Evolutionary conservation across 2,113 vertebrate species (phyloP), one percentile per base, ranked within the genome.

Genomic region (Polyodon spathula): DNA sequence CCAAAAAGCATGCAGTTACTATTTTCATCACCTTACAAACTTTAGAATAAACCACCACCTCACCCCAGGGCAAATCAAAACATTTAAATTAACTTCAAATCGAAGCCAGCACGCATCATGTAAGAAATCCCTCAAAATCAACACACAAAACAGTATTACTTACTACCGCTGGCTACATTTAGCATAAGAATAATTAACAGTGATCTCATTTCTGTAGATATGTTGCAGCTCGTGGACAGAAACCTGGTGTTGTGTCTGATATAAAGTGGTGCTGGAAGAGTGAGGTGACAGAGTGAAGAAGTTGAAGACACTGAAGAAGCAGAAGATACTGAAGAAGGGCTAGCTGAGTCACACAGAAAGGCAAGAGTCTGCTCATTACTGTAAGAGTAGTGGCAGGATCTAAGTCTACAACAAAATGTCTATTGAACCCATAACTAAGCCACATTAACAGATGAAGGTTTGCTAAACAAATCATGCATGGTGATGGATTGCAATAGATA

Each of bases 81-180:
- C 11, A 41, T n/a, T 59, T 58, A 12, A 55, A 38, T 48, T 76
- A 74, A 79, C 75, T 71, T 63, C 66, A 75, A 71, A 70, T 51
- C 65, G 63, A 73, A 12, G 48, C 48, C 67, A 51, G 58, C 8
- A 39, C 6, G 46, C 59, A 56, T 37, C 14, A 71, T 63, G 64
- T 42, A 60, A 39, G 50, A 16, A 60, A 75, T 66, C 71, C 73
- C 56, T 66, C 61, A 46, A 54, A 38, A 66, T 67, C 70, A 69
- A 71, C 68, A 75, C 67, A 60, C 76, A 71, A 17, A 54, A 56
- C 11, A 11, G 70, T 0, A 46, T 74, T 83, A 88, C 86, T 90
- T 85, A 88, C 82, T 90, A 87, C 67, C 40, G 71, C 58, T 73
- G 87, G 76, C 81, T 89, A 84, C 76, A 60, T 71, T 83, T 72